Percentiles rank a stretch among this genome's conserved stretches.
These are phyloP conservation scores for Dendrocincla tyrannina DNA, from an alignment of 2,797 vertebrate species.

Conservation along the genomic window DNA sequence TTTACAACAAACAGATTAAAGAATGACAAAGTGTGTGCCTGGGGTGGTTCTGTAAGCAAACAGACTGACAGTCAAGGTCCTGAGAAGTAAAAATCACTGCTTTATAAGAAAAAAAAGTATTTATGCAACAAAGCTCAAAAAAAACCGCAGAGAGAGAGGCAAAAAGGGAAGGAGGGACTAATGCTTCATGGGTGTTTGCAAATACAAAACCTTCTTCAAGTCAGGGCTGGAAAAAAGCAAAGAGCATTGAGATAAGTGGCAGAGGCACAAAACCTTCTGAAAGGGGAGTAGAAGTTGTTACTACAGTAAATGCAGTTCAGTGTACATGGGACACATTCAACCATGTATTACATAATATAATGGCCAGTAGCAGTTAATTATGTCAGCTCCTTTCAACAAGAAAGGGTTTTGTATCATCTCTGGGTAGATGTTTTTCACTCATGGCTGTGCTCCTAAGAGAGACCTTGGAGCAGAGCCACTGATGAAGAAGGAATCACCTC, in stretches of 20 bases:
- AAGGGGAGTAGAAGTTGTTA: neutral
- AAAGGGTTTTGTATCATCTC: neutral
- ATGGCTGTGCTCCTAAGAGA: neutral
- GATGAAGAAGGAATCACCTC: neutral
- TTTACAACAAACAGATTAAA: neutral
- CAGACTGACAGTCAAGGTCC: neutral
- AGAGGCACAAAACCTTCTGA: neutral
- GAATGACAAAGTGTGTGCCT: neutral
- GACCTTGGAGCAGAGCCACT: neutral
- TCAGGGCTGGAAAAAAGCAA: neutral
- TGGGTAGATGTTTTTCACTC: neutral
- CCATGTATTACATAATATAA: neutral
- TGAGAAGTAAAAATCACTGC: neutral
- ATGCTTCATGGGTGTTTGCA: rapidly evolving
- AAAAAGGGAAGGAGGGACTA: neutral
- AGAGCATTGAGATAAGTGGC: neutral
- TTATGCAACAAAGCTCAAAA: neutral
- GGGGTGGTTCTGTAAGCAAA: neutral
- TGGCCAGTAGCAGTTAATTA: neutral
- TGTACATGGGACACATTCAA: neutral
- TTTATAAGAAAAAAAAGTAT: neutral
- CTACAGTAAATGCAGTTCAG: neutral
- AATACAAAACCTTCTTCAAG: neutral
- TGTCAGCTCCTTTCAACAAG: neutral
- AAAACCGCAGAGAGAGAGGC: neutral